Base-by-base conservation (phyloP, 1,140 invertebrate genomes). In the Pissodes strobi region DNA sequence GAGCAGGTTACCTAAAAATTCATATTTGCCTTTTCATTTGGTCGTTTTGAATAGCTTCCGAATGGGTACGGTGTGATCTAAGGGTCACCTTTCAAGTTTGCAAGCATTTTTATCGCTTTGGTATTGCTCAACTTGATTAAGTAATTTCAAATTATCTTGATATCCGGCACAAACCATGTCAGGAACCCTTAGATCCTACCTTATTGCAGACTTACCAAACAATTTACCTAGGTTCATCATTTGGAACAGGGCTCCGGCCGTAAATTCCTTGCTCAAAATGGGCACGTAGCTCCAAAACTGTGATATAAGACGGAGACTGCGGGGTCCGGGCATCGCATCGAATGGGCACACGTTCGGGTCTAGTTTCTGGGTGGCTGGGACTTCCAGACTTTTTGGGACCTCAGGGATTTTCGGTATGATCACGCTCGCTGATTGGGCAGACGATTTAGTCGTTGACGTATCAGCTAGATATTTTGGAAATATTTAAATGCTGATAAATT, bases 271-370 rank as follows among this genome's bases (percentile, higher is more conserved):
- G 70, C 85, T 85, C 53, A 87, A 69, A 57, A 85, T 74, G 17
- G 85, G 84, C 59, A 87, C 74, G 73, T 84, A 84, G 70, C 81
- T 79, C 77, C 85, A 85, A 56, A 83, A 78, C 64, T 79, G 83
- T 5, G 85, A 81, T 64, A 85, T 78, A 21, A 84, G 72, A 67
- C 82, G 82, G 2, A 87, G 74, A 15, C 82, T 73, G 23, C 78
- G 79, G 0, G 86, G 86, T 2, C 86, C 85, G 2, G 86, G 86
- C 19, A 87, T 79, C 1, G 85, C 83, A 57, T 86, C 84, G 69
- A 87, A 86, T 0, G 72, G 46, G 8, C 19, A 51, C 9, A 66
- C 46, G 22, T 37, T 56, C 17, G 53, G 9, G 23, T 53, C 38
- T 41, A 13, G 6, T 37, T 56, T 61, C 10, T 27, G n/a, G 0